Evolutionary conservation across 1,140 invertebrate species (phyloP).

Genomic region (Micrasema minimum): DNA sequence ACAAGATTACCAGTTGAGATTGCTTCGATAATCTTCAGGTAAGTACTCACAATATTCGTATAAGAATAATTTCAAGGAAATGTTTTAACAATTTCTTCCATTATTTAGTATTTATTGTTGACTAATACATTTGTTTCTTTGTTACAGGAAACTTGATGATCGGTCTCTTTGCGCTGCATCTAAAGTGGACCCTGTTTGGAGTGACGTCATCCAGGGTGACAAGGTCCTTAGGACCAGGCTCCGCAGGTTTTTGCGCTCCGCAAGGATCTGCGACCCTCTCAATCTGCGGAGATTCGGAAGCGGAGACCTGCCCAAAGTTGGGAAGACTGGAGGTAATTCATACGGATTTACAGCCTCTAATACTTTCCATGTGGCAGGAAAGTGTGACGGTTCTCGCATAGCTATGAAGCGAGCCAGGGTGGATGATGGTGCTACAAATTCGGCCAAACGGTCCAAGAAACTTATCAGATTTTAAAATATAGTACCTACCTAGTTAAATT

Average conservation of each 20-base stretch:
- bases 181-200: slow-evolving; percentile 11
- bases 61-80: no score
- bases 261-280: not conserved
- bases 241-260: not conserved
- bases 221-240: not conserved
- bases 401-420: not conserved
- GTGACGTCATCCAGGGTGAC: not conserved
- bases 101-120: no score
- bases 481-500: no score
- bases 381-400: not conserved
- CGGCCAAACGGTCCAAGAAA: not conserved
- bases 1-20: slow-evolving; percentile 4
- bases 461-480: not conserved
- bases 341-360: not conserved
- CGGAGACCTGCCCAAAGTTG: not conserved
- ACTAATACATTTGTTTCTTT: no score
- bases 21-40: not conserved
- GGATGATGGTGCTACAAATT: not conserved
- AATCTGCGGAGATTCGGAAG: not conserved
- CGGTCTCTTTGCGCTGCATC: not conserved
- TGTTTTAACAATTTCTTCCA: no score
- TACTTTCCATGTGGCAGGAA: no score
- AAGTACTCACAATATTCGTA: no score
- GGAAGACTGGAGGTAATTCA: not conserved
- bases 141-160: slow-evolving; percentile 11